Conservation (phyloP, 1,140 invertebrate genomes). For the Hypothenemus hampei region DNA sequence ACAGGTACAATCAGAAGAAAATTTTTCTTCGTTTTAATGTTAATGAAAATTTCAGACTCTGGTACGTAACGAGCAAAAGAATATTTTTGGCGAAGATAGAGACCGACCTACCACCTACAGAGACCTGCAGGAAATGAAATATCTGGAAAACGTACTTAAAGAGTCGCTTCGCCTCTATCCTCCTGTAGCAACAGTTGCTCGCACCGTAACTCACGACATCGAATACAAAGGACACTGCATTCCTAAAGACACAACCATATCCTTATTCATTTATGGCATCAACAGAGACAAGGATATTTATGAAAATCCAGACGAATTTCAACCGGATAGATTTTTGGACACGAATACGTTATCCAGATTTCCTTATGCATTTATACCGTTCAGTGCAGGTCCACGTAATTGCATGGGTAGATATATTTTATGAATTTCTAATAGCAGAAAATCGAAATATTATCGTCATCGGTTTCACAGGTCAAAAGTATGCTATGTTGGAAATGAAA, state of each 20-base stretch:
- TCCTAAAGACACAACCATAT: constrained; percentile 15
- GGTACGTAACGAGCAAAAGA: constrained; percentile 60
- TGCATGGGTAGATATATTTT: constrained; percentile 11
- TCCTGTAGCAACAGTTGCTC: constrained; percentile 64
- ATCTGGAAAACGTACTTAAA: constrained; percentile 69
- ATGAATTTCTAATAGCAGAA: not conserved
- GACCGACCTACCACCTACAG: not conserved
- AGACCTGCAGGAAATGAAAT: constrained; percentile 58
- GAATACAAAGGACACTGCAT: constrained; percentile 11
- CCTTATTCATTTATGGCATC: constrained; percentile 39
- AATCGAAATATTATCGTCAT: not conserved
- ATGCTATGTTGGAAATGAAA: constrained; percentile 73
- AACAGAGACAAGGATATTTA: constrained; percentile 63
- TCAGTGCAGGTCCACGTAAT: constrained; percentile 19
- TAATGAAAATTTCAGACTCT: too few species aligned
- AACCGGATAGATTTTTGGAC: constrained; percentile 72
- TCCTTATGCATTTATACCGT: constrained; percentile 3
- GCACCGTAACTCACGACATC: constrained; percentile 53
- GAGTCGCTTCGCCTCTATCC: constrained; percentile 64
- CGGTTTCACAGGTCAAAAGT: constrained; percentile 59
- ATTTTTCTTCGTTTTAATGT: too few species aligned
- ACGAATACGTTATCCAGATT: constrained; percentile 43
- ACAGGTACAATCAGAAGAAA: too few species aligned
- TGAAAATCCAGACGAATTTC: constrained; percentile 64
- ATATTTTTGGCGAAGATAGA: too few species aligned